Evolutionary conservation across 2,888 invertebrate genomes (phyloP), one percentile per base, ranked within the genome.

Genomic region (Drosophila nr. perissopoda): DNA sequence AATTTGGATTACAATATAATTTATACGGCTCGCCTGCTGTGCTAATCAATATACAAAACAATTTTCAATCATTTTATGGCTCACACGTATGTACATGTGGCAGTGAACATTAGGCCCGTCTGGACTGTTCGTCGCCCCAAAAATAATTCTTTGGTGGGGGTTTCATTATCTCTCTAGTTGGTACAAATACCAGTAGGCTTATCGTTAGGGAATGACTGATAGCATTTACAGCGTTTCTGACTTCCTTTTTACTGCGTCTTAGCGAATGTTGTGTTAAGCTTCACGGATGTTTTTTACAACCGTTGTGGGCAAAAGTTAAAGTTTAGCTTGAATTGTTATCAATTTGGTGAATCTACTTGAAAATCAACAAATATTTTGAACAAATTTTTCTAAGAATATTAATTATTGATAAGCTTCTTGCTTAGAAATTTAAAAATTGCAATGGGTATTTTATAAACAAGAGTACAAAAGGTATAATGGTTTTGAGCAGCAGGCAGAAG

Each of bases 1-100:
- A 69, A 69, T 64, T 70, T 61, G 89, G 89, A 89, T 85, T 85
- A 89, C 84, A 74, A 83, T 85, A 87, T 76, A 89, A 67, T 69
- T 76, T 48, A 71, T 68, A 65, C 34, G 70, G 51, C 58, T 65
- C 64, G 46, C 56, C 62, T 56, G 56, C 36, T 65, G 31, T 52
- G 62, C 54, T 73, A 80, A 85, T 83, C 88, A 85, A 85, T 74
- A 58, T 48, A 61, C 61, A 61, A 53, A 38, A 27, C 48, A 46
- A 34, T 57, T 67, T 56, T 33, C 33, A 27, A 33, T 52, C 54
- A 25, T 49, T 82, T 75, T 70, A 75, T 75, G 67, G 52, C 66
- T 16, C 61, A 62, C 36, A 36, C 40, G n/a, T 29, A 29, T 29
- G 29, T 4, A 40, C 38, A n/a, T n/a, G n/a, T 0, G 1, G 2